Base-by-base conservation (phyloP, 2,113 vertebrate genomes). In the Stercorarius parasiticus region DNA sequence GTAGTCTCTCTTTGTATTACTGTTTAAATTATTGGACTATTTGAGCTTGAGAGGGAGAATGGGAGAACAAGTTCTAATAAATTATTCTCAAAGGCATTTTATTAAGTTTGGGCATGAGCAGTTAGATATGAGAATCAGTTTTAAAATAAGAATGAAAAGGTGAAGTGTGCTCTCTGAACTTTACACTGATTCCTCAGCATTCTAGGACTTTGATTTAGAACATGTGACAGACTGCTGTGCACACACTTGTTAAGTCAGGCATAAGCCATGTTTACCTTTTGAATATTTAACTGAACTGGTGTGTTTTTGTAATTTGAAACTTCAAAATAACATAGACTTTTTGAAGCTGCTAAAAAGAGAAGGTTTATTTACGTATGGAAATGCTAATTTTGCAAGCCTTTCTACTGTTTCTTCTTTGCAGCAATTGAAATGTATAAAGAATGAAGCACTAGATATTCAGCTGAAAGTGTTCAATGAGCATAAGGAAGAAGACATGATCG, bases 391-490 rank as follows among this genome's bases (percentile, higher is more conserved):
- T 85, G 7, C 15, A 65, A 82, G 18, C 9, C 32, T 69, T 84
- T 88, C 13, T 74, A 23, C 32, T 88, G 16, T 79, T 92, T 94
- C 91, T 91, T 86, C 34, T 91, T 92, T 89, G 17, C 83, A 99
- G 98, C 97, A 96, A 90, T 95, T 99, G 93, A 98, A 97, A 43
- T 70, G 56, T 88, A 98, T 99, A 97, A 99, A 98, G 94, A 99
- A 99, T 79, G 99, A 99, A 93, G 99, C 98, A 72, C 98, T 99
- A 97, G 99, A 99, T 98, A 99, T 99, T 97, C 99, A 99, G 96
- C 98, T 99, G 38, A 99, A 99, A 98, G 99, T 99, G 23, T 99
- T 99, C 97, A 99, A 99, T 90, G 99, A 99, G 74, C 99, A 99
- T 96, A 99, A 99, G 93, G 99, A 99, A 88, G 99, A 99, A 97